These are phyloP conservation scores for Oenanthe oenanthe DNA, from an alignment of 2,113 vertebrate genomes.

Conservation along the genomic window DNA sequence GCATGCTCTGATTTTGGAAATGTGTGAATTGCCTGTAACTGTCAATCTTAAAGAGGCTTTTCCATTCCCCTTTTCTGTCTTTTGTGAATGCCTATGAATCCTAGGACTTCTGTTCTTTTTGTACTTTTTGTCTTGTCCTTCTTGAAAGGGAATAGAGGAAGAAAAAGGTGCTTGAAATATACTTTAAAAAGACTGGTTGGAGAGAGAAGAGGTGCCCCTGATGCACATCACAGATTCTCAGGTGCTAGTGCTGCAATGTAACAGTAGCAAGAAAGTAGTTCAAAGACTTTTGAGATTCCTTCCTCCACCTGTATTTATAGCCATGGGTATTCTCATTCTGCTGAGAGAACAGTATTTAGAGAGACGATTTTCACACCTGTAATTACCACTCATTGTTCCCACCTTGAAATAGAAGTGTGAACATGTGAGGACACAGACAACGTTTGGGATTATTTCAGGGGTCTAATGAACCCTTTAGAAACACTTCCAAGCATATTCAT, in stretches of 20 bases:
- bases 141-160: background rate
- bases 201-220: background rate
- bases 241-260: background rate
- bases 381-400: constrained; percentile 9
- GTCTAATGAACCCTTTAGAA: background rate
- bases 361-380: background rate
- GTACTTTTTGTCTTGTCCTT: background rate
- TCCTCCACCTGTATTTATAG: background rate
- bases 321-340: background rate
- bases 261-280: background rate
- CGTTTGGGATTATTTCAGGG: background rate
- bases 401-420: background rate
- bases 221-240: background rate
- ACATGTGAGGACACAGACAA: background rate
- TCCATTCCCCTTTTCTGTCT: background rate
- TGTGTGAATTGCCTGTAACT: background rate
- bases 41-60: background rate
- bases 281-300: background rate
- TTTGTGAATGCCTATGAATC: background rate
- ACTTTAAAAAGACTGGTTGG: background rate
- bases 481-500: background rate
- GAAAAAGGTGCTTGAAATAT: background rate
- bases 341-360: background rate
- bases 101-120: background rate
- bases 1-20: background rate